Evolutionary conservation across 2,888 invertebrate genomes (phyloP).

Genomic region (Hyppa rectilinea): DNA sequence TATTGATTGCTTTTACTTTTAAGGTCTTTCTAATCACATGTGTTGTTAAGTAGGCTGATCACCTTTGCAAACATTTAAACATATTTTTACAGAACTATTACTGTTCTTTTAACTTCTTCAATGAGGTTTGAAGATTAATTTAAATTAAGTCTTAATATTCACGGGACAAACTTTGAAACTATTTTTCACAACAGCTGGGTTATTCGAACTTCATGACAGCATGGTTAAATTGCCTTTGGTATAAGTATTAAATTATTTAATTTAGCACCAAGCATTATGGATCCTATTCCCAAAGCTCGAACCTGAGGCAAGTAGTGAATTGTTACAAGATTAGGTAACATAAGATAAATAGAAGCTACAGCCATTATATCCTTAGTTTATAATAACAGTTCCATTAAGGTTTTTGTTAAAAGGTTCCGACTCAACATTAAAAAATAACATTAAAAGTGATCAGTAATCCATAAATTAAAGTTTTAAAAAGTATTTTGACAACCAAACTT

Average conservation of each 20-base stretch:
- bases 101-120: not conserved
- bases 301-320: not conserved
- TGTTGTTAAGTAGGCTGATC: too few species aligned
- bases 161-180: not conserved
- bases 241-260: not conserved
- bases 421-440: conserved; percentile 1
- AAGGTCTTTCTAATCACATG: too few species aligned
- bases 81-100: too few species aligned
- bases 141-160: not conserved
- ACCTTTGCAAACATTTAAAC: too few species aligned
- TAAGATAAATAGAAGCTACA: not conserved
- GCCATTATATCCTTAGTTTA: not conserved
- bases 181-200: not conserved
- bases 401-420: not conserved
- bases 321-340: not conserved
- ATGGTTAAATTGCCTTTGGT: not conserved
- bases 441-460: not conserved
- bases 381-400: not conserved
- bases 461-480: not conserved
- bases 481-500: conserved; percentile 8
- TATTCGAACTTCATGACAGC: too few species aligned
- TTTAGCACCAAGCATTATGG: too few species aligned
- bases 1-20: too few species aligned
- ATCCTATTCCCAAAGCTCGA: not conserved
- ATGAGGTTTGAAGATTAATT: not conserved